These are phyloP conservation scores for Meiosimyza decipiens DNA, from an alignment of 2,888 invertebrate genomes.

Conservation along the genomic window DNA sequence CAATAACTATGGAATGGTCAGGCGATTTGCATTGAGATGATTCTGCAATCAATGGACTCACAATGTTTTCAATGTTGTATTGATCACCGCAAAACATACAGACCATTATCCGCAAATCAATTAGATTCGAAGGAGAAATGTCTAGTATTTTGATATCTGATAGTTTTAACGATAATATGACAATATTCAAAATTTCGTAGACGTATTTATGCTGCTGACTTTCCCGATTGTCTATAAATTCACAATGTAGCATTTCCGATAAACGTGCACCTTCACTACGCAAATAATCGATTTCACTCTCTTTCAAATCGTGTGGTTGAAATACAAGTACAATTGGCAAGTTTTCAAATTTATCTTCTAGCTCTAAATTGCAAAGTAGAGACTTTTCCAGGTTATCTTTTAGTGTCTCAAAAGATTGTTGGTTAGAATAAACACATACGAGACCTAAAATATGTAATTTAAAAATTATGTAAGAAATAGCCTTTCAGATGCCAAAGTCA, in stretches of 20 bases:
- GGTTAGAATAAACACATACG: constrained; percentile 90
- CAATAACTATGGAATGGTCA: constrained; percentile 88
- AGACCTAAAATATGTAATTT: constrained; percentile 69
- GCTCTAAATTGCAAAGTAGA: constrained; percentile 86
- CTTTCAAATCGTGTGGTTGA: constrained; percentile 83
- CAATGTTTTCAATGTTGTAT: constrained; percentile 88
- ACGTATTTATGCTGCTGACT: constrained; percentile 67
- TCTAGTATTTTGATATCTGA: constrained; percentile 65
- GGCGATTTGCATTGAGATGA: constrained; percentile 74
- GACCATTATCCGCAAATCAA: constrained; percentile 82
- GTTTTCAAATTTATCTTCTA: constrained; percentile 89
- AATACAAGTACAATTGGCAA: constrained; percentile 92
- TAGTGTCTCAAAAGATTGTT: constrained; percentile 91
- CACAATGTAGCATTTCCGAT: constrained; percentile 78
- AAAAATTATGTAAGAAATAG: not conserved
- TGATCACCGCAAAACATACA: constrained; percentile 98
- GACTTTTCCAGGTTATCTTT: constrained; percentile 92
- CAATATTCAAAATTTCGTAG: constrained; percentile 66
- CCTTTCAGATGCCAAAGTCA: no score
- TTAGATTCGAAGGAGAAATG: constrained; percentile 64
- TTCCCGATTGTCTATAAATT: constrained; percentile 66
- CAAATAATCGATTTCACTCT: constrained; percentile 85
- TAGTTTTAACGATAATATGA: constrained; percentile 64
- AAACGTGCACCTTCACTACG: constrained; percentile 91
- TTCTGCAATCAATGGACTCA: constrained; percentile 87